phyloP scores from a whole-genome alignment of 2,113 vertebrate genomes.

The Tylochromis polylepis region DNA sequence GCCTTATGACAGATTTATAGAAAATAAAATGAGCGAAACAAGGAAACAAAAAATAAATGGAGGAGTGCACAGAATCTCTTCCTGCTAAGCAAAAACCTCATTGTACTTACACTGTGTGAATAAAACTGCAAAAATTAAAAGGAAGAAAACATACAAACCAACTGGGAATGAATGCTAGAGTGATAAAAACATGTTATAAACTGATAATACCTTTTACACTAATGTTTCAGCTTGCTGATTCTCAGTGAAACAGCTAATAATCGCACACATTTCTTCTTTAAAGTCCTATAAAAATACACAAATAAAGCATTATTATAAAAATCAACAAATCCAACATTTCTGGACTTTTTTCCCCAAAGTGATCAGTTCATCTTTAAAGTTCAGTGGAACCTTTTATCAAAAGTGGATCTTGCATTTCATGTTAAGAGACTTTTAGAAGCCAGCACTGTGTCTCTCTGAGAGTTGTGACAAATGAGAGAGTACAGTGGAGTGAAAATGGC shows the following conservation, averaged over 20 bases:
- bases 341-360: background rate
- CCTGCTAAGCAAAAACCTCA: background rate
- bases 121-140: background rate
- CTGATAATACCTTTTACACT: background rate
- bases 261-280: background rate
- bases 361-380: background rate
- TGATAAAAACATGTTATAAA: background rate
- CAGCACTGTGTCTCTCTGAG: background rate
- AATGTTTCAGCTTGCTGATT: background rate
- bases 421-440: background rate
- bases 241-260: background rate
- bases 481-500: background rate
- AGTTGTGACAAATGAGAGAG: conserved; percentile 18
- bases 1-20: too few species aligned
- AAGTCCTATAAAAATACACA: background rate
- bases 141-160: background rate
- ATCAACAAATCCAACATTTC: background rate
- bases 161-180: background rate
- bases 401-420: background rate
- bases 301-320: background rate
- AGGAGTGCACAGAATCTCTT: background rate
- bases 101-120: background rate
- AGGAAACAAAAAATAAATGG: background rate
- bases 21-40: background rate
- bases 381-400: background rate